phyloP scores from a whole-genome alignment of 2,113 vertebrate species.

The Anthoscopus minutus region DNA sequence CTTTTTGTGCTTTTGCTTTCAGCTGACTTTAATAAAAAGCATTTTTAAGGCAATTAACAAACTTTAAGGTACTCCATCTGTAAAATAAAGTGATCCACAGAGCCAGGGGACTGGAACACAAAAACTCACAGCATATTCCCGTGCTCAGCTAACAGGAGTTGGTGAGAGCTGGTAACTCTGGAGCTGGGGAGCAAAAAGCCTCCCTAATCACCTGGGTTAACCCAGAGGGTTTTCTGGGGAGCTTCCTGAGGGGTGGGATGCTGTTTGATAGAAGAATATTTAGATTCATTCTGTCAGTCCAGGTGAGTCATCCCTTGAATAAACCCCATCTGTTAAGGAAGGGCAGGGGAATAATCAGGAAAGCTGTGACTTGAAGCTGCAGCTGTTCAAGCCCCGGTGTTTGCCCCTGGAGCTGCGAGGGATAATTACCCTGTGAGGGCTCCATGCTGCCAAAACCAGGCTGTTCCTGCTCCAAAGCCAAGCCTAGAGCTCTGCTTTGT shows the following conservation, averaged over 20 bases:
- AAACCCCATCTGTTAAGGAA: slow-evolving; percentile 33
- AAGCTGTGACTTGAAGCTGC: slow-evolving; percentile 5
- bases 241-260: background rate
- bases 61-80: background rate
- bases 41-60: slow-evolving; percentile 4
- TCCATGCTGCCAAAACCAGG: background rate
- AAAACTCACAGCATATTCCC: background rate
- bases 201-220: background rate
- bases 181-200: background rate
- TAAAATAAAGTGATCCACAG: background rate
- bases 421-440: slow-evolving; percentile 21
- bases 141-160: background rate
- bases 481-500: background rate
- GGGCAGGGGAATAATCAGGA: slow-evolving; percentile 25
- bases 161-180: background rate
- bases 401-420: slow-evolving; percentile 10
- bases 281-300: background rate
- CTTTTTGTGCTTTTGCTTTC: background rate
- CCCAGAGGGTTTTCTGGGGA: background rate
- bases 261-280: slow-evolving; percentile 15
- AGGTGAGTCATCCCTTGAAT: slow-evolving; percentile 31
- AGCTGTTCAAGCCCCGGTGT: background rate
- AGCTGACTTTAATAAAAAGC: background rate
- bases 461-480: background rate
- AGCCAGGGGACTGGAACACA: background rate